These are phyloP conservation scores for Carpatolechia fugitivella DNA, from an alignment of 2,888 invertebrate species.

Conservation along the genomic window DNA sequence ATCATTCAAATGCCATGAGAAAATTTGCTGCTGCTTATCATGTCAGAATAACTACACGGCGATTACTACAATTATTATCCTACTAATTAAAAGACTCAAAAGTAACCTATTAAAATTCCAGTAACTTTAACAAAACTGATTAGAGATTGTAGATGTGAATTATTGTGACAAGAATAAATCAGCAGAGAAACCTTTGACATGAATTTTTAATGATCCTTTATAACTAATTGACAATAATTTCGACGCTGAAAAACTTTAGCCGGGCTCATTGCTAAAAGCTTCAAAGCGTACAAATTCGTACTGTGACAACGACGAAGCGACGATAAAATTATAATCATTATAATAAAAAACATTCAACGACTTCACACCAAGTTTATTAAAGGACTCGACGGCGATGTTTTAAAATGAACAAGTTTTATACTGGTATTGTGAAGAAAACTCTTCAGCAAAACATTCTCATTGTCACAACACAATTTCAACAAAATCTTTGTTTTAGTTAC, in stretches of 20 bases:
- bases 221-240: slow-evolving; percentile 56
- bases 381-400: no score
- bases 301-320: slow-evolving; percentile 36
- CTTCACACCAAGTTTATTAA: no score
- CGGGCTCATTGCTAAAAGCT: slow-evolving; percentile 73
- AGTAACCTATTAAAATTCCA: no score
- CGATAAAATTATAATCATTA: background rate
- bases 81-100: no score
- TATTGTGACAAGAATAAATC: background rate
- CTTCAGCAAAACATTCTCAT: background rate
- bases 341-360: background rate
- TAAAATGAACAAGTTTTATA: no score
- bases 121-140: no score
- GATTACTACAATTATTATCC: no score
- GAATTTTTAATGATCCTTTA: slow-evolving; percentile 16
- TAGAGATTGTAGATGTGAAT: no score
- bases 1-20: background rate
- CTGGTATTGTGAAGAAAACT: no score
- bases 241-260: slow-evolving; percentile 74
- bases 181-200: background rate
- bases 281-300: slow-evolving; percentile 54
- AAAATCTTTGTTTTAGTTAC: no score
- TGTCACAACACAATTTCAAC: background rate
- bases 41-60: no score
- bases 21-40: background rate